Evolutionary conservation across 1,140 invertebrate species (phyloP).

Genomic region (Argopecten irradians): DNA sequence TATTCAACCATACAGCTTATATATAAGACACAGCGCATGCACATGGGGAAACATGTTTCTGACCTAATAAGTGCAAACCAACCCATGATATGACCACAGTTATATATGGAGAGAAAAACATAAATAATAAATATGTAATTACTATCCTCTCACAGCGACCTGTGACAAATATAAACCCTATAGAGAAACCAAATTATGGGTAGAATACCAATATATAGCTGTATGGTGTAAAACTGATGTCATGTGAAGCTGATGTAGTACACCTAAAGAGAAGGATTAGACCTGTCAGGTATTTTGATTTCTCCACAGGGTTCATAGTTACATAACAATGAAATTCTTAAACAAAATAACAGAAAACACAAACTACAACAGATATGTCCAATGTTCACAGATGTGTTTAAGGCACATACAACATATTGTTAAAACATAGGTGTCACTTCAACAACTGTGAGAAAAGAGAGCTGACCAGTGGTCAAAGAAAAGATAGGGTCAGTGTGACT

Average conservation of each 20-base stretch:
- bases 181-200: neutral
- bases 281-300: neutral
- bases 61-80: neutral
- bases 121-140: neutral
- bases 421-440: neutral
- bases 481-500: neutral
- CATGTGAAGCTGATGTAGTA: neutral
- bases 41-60: neutral
- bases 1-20: slow-evolving; percentile 22
- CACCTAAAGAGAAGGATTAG: neutral
- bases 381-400: neutral
- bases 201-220: neutral
- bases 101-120: slow-evolving; percentile 18
- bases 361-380: slow-evolving; percentile 22
- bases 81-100: slow-evolving; percentile 9
- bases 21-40: slow-evolving; percentile 21
- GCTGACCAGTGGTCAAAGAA: slow-evolving; percentile 19
- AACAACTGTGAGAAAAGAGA: neutral
- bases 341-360: neutral
- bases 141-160: neutral
- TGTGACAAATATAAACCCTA: neutral
- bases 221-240: too few species aligned
- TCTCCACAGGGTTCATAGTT: neutral
- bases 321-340: neutral
- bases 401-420: slow-evolving; percentile 5